Base-by-base conservation (phyloP, 2,888 invertebrate species). In the Laspeyria flexula region DNA sequence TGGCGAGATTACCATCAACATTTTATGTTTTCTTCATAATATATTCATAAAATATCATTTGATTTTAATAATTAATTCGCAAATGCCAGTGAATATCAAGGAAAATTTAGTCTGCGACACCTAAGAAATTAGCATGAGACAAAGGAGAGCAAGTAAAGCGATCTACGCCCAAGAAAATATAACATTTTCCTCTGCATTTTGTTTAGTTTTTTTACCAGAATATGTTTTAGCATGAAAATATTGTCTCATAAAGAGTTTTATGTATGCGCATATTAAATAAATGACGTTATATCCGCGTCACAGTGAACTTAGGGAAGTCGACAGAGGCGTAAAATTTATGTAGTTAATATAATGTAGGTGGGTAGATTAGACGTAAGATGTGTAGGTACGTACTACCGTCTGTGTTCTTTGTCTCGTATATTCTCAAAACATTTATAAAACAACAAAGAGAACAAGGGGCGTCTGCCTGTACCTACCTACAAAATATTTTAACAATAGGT, bases 251-350 rank as follows among this genome's bases (percentile, higher is more conserved):
- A 73, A 73, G 66, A 59, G 64, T 71, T 75, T 78, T 75, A 81
- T 75, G 77, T 78, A 79, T 79, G 81, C 72, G 79, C 79, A 78
- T 81, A 76, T 72, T 77, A 76, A 75, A 76, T 77, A 73, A 74
- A 74, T 58, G 66, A 66, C 65, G 63, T 65, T 51, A 71, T 69
- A 72, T 73, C 66, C 69, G 60, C 60, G 69, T 67, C 62, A 63
- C 47, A 64, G 34, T 53, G 65, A 75, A 79, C 72, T 71, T 68
- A 58, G 53, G 50, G 62, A 59, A 60, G 55, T 61, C 50, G 55
- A 67, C 60, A 49, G 64, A 52, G 62, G 60, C 60, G 59, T 60
- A 56, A 64, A 75, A 79, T 79, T 73, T 81, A 79, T 77, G 73
- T 63, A 69, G 69, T 73, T 77, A 75, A 79, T 71, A 79, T 65